Percentiles rank a stretch among this genome's conserved stretches.
These are phyloP conservation scores for Microctonus brassicae DNA, from an alignment of 2,888 invertebrate genomes.

Conservation along the genomic window DNA sequence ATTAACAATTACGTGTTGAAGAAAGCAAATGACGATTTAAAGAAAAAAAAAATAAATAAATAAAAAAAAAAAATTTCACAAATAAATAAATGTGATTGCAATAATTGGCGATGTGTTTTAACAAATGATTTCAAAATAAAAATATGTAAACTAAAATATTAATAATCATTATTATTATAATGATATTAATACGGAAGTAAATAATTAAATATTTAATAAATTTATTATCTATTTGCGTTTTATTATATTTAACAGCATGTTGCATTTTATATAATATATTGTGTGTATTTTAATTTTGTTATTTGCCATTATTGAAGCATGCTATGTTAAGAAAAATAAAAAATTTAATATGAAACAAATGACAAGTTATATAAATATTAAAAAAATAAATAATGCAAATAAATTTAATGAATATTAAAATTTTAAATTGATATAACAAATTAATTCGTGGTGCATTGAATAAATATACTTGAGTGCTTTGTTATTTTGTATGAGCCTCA, in stretches of 20 bases:
- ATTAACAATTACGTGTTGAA: slow-evolving; percentile 49
- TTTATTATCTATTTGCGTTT: too few species aligned
- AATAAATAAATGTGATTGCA: neutral
- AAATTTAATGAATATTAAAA: neutral
- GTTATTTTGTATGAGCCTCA: slow-evolving; percentile 7
- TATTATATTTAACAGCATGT: neutral
- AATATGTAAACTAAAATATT: neutral
- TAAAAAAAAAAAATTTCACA: neutral
- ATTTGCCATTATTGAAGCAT: neutral
- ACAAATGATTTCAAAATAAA: neutral
- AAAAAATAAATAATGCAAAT: neutral
- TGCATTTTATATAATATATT: slow-evolving; percentile 2
- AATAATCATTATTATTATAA: too few species aligned
- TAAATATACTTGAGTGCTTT: neutral
- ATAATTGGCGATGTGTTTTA: too few species aligned
- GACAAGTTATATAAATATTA: neutral
- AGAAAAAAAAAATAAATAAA: neutral
- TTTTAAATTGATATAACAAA: neutral
- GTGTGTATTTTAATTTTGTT: neutral
- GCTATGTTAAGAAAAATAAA: too few species aligned
- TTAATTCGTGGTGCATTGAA: slow-evolving; percentile 5
- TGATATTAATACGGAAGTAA: too few species aligned
- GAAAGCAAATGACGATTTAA: neutral
- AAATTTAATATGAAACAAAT: too few species aligned
- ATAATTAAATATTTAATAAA: too few species aligned